Conservation (phyloP, 1,140 invertebrate species). For the Cyphomyrmex costatus region DNA sequence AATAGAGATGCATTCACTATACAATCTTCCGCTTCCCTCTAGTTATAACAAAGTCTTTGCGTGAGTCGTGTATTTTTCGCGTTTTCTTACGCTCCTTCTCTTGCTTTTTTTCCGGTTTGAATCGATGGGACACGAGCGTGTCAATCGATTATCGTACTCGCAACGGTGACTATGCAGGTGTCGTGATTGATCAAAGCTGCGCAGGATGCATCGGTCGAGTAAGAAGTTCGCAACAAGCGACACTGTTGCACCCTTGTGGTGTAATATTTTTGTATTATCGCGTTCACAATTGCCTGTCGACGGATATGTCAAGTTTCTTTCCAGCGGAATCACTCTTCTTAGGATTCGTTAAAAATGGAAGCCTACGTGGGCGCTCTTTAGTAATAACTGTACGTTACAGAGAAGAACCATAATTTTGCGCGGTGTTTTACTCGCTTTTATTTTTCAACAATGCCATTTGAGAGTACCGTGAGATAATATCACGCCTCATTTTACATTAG, state of each 20-base stretch:
- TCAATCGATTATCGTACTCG: conserved; percentile 57
- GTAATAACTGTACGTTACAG: conserved; percentile 4
- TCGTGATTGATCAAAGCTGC: conserved; percentile 57
- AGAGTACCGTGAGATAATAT: conserved; percentile 1
- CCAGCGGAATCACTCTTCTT: conserved; percentile 1
- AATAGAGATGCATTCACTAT: conserved; percentile 12
- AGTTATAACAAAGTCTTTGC: conserved; percentile 24
- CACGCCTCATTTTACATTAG: conserved; percentile 7
- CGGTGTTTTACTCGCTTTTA: conserved; percentile 3
- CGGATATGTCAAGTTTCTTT: conserved; percentile 18
- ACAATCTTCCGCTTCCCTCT: conserved; percentile 36
- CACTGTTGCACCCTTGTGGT: conserved; percentile 11
- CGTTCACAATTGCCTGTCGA: conserved; percentile 38
- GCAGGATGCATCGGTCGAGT: conserved; percentile 36
- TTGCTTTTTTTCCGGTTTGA: conserved; percentile 11
- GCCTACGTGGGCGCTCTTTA: not conserved
- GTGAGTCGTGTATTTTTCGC: conserved; percentile 24
- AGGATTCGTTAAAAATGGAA: conserved; percentile 18
- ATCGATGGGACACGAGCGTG: conserved; percentile 53
- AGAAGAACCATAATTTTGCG: not conserved
- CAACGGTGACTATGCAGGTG: conserved; percentile 51
- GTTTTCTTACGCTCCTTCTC: not conserved
- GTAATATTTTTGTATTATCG: conserved; percentile 47
- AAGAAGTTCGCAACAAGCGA: conserved; percentile 38
- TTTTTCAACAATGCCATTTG: conserved; percentile 8